These are phyloP conservation scores for Rhagonycha lutea DNA, from an alignment of 2,888 invertebrate species.

Conservation along the genomic window DNA sequence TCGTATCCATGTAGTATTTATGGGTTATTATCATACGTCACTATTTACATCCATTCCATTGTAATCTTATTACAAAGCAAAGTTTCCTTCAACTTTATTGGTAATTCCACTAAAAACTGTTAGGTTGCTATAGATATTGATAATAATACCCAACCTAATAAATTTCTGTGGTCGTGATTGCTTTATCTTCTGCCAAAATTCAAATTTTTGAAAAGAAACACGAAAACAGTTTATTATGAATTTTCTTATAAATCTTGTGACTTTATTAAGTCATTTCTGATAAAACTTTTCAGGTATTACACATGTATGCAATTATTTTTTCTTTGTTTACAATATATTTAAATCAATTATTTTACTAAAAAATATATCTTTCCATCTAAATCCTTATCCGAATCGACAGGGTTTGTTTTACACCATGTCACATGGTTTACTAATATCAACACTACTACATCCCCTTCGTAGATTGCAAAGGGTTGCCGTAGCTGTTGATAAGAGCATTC, in stretches of 20 bases:
- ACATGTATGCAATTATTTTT: too few relatives aligned
- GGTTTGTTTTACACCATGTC: neutral
- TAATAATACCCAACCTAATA: neutral
- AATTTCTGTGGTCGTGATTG: neutral
- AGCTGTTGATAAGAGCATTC: neutral
- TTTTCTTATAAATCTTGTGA: too few relatives aligned
- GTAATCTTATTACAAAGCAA: neutral
- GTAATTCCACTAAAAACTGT: neutral
- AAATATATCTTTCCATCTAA: neutral
- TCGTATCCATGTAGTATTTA: neutral
- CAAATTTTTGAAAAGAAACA: too few relatives aligned
- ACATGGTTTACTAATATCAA: neutral
- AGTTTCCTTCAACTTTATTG: neutral
- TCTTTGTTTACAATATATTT: too few relatives aligned
- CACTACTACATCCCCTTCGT: neutral
- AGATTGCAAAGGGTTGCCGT: neutral
- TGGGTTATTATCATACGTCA: neutral
- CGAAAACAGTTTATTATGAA: too few relatives aligned
- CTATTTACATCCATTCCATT: neutral
- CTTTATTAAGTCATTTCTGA: too few relatives aligned
- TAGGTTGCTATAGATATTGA: neutral
- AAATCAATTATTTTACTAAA: neutral
- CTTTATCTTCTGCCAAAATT: neutral
- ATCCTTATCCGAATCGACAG: neutral
- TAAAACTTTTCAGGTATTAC: too few relatives aligned